A percentile compares a stretch with the other conserved stretches of the same genome.
These are phyloP conservation scores for Antrozous pallidus DNA, from an alignment of 2,797 vertebrate genomes.

Conservation along the genomic window DNA sequence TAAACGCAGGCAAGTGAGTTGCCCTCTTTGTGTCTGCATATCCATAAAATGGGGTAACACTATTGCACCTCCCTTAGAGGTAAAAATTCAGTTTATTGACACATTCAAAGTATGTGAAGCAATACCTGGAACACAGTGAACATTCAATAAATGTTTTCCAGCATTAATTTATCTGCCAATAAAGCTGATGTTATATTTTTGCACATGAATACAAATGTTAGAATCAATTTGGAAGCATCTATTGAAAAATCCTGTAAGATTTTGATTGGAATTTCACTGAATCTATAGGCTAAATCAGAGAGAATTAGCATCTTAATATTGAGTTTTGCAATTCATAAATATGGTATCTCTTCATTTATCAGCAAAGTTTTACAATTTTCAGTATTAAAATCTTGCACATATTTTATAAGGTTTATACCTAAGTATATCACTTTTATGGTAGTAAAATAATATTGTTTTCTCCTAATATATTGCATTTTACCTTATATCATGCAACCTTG, in stretches of 20 bases:
- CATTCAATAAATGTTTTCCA: slow-evolving; percentile 47
- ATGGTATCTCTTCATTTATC: neutral
- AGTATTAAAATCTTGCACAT: neutral
- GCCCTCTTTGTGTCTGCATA: neutral
- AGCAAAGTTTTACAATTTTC: slow-evolving; percentile 25
- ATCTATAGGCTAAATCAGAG: slow-evolving; percentile 20
- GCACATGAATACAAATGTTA: neutral
- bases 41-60: neutral
- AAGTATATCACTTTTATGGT: neutral
- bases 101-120: slow-evolving; percentile 27
- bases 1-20: slow-evolving; percentile 8
- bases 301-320: neutral
- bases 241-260: slow-evolving; percentile 30
- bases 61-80: neutral
- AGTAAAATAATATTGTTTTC: slow-evolving; percentile 25
- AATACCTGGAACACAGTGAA: slow-evolving; percentile 23
- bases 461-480: slow-evolving; percentile 33
- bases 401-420: slow-evolving; percentile 29
- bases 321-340: neutral
- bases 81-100: slow-evolving; percentile 40
- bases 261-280: slow-evolving; percentile 9
- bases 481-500: neutral
- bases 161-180: slow-evolving; percentile 29
- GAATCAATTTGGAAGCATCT: slow-evolving; percentile 32
- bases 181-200: slow-evolving; percentile 31